A percentile compares a stretch with the other conserved stretches of the same genome.
phyloP scores from a whole-genome alignment of 2,113 vertebrate genomes.

The Larimichthys crocea region DNA sequence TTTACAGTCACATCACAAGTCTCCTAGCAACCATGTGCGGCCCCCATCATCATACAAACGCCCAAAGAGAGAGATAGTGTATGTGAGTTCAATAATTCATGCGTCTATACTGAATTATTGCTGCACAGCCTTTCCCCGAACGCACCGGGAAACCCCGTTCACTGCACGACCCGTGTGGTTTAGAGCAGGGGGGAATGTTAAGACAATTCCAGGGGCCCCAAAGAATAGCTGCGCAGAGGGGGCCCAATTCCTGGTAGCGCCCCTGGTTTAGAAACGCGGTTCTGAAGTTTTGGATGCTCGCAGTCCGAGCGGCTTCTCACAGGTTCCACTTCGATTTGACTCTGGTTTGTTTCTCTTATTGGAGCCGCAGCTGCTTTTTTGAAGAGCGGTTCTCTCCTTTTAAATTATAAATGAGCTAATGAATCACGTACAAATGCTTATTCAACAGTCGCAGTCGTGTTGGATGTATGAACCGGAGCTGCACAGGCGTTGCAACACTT shows the following conservation, averaged over 20 bases:
- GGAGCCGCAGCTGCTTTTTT: not conserved
- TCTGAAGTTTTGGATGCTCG: too few relatives aligned
- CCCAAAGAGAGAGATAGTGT: not conserved
- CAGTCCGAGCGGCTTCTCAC: not conserved
- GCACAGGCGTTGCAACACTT: not conserved
- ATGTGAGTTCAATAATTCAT: conserved; percentile 11
- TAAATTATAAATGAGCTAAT: conserved; percentile 52
- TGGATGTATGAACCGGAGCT: conserved; percentile 41
- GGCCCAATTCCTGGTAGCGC: too few relatives aligned
- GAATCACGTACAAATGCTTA: conserved; percentile 5
- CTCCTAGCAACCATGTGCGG: conserved; percentile 49
- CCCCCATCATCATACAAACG: not conserved
- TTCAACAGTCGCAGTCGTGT: conserved; percentile 9
- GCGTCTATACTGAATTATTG: not conserved
- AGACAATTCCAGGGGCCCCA: too few relatives aligned
- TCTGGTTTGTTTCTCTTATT: too few relatives aligned
- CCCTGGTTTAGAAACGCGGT: too few relatives aligned
- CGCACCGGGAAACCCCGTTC: not conserved
- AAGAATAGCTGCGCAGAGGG: too few relatives aligned
- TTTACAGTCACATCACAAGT: conserved; percentile 46
- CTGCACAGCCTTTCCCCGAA: conserved; percentile 1
- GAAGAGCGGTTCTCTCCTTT: conserved; percentile 14
- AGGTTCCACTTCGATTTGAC: not conserved
- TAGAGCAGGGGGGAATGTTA: too few relatives aligned
- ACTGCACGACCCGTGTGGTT: not conserved